phyloP scores from a whole-genome alignment of 2,797 vertebrate species.

The Anomalospiza imberbis region DNA sequence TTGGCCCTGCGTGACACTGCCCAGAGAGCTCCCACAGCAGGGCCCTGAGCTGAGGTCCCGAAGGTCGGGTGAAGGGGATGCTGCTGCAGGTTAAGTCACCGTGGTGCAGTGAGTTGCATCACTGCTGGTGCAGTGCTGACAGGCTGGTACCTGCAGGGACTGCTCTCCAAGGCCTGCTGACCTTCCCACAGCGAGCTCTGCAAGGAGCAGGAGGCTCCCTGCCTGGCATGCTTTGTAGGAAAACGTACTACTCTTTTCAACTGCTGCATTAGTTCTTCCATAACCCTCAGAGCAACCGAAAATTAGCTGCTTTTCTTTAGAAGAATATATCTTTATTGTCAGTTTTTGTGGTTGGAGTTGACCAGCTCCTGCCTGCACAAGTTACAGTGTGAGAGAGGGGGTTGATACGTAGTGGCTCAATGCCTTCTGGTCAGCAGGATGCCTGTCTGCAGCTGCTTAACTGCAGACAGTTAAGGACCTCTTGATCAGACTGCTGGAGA shows the following conservation, averaged over 20 bases:
- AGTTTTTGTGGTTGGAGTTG: background rate
- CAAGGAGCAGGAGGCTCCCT: background rate
- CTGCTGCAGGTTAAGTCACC: background rate
- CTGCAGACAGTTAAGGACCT: too few species aligned
- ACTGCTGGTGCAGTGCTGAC: background rate
- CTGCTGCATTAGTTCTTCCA: background rate
- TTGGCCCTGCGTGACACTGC: background rate
- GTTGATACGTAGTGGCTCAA: fast-evolving
- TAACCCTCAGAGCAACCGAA: background rate
- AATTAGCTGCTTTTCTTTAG: background rate
- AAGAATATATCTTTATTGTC: background rate
- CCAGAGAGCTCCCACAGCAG: background rate
- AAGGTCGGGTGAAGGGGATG: background rate
- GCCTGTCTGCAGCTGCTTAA: background rate
- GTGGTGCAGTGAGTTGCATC: background rate
- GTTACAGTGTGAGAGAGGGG: background rate
- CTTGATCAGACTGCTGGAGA: background rate
- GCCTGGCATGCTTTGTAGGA: background rate
- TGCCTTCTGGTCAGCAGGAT: background rate
- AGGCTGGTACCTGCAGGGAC: background rate
- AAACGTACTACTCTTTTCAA: background rate
- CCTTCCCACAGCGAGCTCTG: background rate
- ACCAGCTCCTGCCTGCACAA: background rate
- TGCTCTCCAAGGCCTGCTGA: background rate
- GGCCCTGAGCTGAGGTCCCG: background rate